These are phyloP conservation scores for Myotis daubentonii DNA, from an alignment of 2,797 vertebrate species.

Conservation along the genomic window DNA sequence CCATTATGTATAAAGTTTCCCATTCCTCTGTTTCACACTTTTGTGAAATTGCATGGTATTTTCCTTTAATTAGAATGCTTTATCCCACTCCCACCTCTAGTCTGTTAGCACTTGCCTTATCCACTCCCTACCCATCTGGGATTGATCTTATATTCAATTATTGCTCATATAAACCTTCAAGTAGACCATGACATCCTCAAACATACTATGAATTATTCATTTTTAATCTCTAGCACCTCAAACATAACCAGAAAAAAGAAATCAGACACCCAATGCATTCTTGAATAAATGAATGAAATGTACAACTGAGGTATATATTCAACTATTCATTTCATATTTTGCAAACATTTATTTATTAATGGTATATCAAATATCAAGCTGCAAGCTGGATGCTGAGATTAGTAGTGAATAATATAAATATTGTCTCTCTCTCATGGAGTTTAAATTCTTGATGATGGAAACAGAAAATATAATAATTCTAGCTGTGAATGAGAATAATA, in stretches of 20 bases:
- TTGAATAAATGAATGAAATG: background rate
- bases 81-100: background rate
- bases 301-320: background rate
- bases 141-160: constrained; percentile 1
- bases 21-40: background rate
- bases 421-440: background rate
- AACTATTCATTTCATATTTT: background rate
- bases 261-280: background rate
- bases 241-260: constrained; percentile 30
- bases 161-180: background rate
- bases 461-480: background rate
- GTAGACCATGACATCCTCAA: background rate
- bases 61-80: background rate
- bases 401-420: background rate
- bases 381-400: background rate
- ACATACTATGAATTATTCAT: background rate
- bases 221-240: background rate
- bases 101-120: background rate
- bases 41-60: background rate
- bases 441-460: background rate
- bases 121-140: background rate
- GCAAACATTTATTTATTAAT: constrained; percentile 21
- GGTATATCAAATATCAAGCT: background rate
- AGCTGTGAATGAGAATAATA: background rate
- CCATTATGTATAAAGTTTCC: background rate